phyloP scores from a whole-genome alignment of 2,888 invertebrate genomes.

The Saturnia pavonia region DNA sequence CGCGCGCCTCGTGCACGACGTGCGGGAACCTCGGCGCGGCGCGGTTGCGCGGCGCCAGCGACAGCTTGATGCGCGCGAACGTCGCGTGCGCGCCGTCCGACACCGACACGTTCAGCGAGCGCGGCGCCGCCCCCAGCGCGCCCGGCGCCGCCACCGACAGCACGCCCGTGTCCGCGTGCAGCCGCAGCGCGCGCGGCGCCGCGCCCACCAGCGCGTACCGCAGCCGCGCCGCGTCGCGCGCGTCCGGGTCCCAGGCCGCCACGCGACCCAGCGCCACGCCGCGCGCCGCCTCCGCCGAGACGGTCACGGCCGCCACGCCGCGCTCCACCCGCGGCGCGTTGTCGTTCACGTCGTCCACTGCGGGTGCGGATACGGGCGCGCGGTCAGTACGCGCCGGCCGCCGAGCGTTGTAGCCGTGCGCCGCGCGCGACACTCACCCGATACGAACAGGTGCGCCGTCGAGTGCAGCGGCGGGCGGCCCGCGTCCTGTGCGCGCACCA shows the following conservation, averaged over 20 bases:
- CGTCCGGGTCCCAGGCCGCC: conserved; percentile 94
- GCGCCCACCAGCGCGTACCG: conserved; percentile 87
- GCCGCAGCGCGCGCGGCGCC: conserved; percentile 46
- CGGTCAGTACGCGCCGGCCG: background rate
- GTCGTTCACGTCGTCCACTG: conserved; percentile 95
- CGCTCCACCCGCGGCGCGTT: conserved; percentile 94
- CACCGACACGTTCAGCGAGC: conserved; percentile 93
- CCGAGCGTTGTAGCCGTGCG: too few relatives aligned
- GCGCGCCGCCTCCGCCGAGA: conserved; percentile 91
- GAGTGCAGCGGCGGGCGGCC: conserved; percentile 92
- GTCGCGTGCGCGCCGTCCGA: conserved; percentile 97
- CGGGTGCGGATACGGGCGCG: conserved; percentile 23
- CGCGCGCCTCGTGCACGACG: conserved; percentile 88
- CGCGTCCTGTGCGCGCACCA: conserved; percentile 90
- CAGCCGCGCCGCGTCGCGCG: conserved; percentile 87
- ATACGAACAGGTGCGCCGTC: conserved; percentile 91
- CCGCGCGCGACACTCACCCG: conserved; percentile 70
- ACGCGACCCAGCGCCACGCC: conserved; percentile 95
- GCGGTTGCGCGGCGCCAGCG: conserved; percentile 89
- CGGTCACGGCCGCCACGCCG: conserved; percentile 87
- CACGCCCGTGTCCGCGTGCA: conserved; percentile 61
- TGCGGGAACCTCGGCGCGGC: conserved; percentile 90
- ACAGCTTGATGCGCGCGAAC: conserved; percentile 91
- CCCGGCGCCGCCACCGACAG: conserved; percentile 84
- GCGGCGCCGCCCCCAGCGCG: conserved; percentile 81